A percentile compares a stretch with the other conserved stretches of the same genome.
These are phyloP conservation scores for Rhabditoides inermis DNA, from an alignment of 2,888 invertebrate species.

Conservation along the genomic window DNA sequence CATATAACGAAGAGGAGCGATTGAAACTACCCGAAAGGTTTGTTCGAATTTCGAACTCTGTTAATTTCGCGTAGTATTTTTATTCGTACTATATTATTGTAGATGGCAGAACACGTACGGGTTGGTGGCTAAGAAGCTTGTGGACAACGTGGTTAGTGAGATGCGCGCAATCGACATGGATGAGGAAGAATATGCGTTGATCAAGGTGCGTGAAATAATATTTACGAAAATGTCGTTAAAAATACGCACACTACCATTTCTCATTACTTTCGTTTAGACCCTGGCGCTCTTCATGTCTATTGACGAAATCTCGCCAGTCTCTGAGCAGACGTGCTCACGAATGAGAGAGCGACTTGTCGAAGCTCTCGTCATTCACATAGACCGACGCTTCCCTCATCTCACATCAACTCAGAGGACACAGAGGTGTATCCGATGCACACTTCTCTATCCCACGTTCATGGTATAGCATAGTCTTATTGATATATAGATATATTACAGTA, in stretches of 20 bases:
- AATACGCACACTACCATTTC: too few species aligned
- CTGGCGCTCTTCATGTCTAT: not conserved
- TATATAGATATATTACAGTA: not conserved
- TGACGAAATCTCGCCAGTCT: not conserved
- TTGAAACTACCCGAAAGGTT: constrained; percentile 20
- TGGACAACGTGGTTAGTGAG: constrained; percentile 31
- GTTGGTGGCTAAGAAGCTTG: constrained; percentile 26
- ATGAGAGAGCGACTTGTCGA: constrained; percentile 26
- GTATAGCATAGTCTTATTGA: constrained; percentile 6
- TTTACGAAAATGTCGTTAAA: too few species aligned
- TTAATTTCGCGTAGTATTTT: not conserved
- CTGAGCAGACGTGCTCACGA: constrained; percentile 6
- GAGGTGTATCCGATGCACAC: constrained; percentile 22
- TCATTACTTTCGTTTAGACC: constrained; percentile 19
- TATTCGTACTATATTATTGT: not conserved
- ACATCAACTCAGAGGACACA: constrained; percentile 20
- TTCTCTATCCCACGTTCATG: constrained; percentile 33
- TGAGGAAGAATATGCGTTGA: constrained; percentile 31
- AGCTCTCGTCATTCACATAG: constrained; percentile 23
- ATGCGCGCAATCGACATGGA: constrained; percentile 33
- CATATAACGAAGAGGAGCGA: constrained; percentile 29
- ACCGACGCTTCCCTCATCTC: constrained; percentile 20
- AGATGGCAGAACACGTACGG: constrained; percentile 37
- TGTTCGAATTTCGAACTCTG: not conserved
- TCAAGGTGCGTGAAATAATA: too few species aligned